Evolutionary conservation across 2,113 vertebrate species (phyloP).

Genomic region (Pteronura brasiliensis): DNA sequence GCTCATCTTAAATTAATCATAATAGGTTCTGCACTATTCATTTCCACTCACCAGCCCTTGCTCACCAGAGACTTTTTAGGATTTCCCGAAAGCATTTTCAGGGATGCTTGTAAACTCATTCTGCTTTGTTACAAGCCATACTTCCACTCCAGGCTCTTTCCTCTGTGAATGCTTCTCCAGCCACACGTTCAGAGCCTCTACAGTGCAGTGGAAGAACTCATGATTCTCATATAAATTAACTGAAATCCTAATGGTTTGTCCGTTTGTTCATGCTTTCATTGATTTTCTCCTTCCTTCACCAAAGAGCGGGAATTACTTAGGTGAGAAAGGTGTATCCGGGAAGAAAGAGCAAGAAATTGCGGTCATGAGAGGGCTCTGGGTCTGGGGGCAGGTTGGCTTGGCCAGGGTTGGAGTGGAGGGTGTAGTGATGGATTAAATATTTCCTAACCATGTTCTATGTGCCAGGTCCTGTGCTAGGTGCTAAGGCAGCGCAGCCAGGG

Average conservation of each 20-base stretch:
- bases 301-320: not conserved
- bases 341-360: not conserved
- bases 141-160: not conserved
- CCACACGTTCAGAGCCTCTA: not conserved
- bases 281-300: not conserved
- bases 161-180: not conserved
- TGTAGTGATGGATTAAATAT: not conserved
- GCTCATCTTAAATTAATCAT: not conserved
- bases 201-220: fast-evolving
- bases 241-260: not conserved
- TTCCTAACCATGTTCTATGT: not conserved
- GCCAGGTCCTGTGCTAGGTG: not conserved
- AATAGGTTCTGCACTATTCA: not conserved
- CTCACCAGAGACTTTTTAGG: not conserved
- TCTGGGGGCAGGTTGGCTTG: not conserved
- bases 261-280: not conserved
- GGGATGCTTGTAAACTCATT: not conserved
- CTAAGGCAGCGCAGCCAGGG: not conserved
- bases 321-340: not conserved
- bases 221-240: not conserved
- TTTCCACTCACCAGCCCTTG: not conserved
- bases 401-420: not conserved
- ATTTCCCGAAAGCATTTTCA: not conserved
- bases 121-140: not conserved
- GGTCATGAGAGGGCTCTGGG: not conserved